These are phyloP conservation scores for Zophobas morio DNA, from an alignment of 1,140 invertebrate species.

Conservation along the genomic window DNA sequence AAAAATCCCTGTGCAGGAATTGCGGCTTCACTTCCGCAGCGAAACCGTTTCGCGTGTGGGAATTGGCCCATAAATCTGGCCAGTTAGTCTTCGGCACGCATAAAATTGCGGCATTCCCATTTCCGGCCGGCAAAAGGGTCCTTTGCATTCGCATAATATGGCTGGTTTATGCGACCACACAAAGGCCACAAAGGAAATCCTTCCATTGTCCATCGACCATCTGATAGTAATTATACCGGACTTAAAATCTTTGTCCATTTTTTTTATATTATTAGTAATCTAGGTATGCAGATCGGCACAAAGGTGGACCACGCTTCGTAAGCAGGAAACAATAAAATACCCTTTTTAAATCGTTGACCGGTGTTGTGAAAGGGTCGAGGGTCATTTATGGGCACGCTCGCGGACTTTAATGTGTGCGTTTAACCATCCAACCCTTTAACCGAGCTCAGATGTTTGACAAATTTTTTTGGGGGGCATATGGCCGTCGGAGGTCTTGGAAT, in stretches of 20 bases:
- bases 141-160: conserved; percentile 45
- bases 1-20: background rate
- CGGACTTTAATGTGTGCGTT: conserved; percentile 42
- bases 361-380: conserved; percentile 44
- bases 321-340: conserved; percentile 57
- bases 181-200: conserved; percentile 55
- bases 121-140: conserved; percentile 27
- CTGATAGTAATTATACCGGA: conserved; percentile 56
- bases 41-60: too few relatives aligned
- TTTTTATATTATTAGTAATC: conserved; percentile 57
- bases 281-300: conserved; percentile 54
- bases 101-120: conserved; percentile 42
- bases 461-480: conserved; percentile 24
- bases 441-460: conserved; percentile 44
- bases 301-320: conserved; percentile 54
- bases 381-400: conserved; percentile 47
- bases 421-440: conserved; percentile 41
- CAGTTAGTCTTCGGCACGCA: conserved; percentile 15
- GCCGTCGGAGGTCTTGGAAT: background rate
- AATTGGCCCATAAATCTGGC: conserved; percentile 10
- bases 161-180: conserved; percentile 49
- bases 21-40: too few relatives aligned
- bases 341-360: conserved; percentile 54
- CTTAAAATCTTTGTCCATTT: conserved; percentile 49
- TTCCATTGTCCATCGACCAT: conserved; percentile 55